phyloP scores from a whole-genome alignment of 2,797 vertebrate genomes.

The Eurystomus glaucurus region DNA sequence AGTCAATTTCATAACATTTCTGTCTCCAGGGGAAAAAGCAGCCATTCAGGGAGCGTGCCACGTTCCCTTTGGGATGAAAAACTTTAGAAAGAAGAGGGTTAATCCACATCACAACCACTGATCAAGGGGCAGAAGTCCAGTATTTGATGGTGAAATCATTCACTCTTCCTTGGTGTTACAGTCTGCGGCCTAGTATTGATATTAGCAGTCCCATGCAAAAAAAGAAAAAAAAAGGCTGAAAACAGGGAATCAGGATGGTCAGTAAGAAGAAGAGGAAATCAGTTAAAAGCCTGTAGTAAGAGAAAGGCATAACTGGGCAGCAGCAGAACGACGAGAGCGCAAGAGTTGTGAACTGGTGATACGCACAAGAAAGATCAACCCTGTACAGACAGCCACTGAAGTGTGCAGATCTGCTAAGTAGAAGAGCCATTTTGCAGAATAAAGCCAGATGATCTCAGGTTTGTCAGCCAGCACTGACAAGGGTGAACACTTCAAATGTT shows the following conservation, averaged over 20 bases:
- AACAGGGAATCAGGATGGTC: rapidly evolving
- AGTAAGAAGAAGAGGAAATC: rapidly evolving
- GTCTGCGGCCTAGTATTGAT: background rate
- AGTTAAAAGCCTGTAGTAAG: background rate
- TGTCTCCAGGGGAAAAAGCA: background rate
- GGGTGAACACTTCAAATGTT: background rate
- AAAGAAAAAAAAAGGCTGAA: no score
- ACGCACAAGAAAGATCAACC: rapidly evolving
- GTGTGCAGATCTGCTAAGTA: rapidly evolving
- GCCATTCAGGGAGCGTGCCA: background rate
- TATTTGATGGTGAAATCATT: background rate
- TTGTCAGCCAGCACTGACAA: rapidly evolving
- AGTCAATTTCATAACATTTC: constrained; percentile 4
- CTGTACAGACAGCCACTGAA: rapidly evolving
- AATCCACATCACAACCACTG: background rate
- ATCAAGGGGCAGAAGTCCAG: background rate
- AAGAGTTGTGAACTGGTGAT: background rate
- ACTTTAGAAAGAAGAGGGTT: background rate
- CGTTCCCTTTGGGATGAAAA: background rate
- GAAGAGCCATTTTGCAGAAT: background rate
- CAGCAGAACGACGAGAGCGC: rapidly evolving
- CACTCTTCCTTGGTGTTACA: background rate
- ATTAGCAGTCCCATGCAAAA: background rate
- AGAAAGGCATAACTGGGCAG: rapidly evolving
- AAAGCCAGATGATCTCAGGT: background rate